Base-by-base conservation (phyloP, 64 coral and sea anemone species). In the Dendrophyllia cribrosa region DNA sequence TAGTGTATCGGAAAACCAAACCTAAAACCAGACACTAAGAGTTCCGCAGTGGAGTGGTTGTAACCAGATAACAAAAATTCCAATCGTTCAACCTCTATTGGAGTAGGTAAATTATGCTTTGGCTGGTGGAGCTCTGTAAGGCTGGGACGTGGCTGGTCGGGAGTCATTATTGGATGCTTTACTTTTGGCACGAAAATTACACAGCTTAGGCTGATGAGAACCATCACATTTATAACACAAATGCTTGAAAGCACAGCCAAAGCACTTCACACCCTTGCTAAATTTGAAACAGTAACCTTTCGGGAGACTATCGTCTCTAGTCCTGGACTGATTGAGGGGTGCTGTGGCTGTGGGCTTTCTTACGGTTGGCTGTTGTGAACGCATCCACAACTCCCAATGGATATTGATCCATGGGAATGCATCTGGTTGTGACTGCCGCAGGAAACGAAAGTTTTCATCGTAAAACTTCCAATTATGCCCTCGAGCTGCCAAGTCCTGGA, bases 301-400 rank as follows among this genome's bases (percentile, higher is more conserved):
- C 5, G 77, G 77, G 58, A 79, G 20, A 56, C 48, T 58, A 79
- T 24, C 58, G 49, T 79, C 24, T 21, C 44, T 58, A 10, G 15
- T 79, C 44, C 50, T 61, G 77, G 21, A 55, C 58, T 16, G 21
- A 73, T 12, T 73, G 9, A 8, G 70, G 70, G 4, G 21, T 45
- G n/a, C 23, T 34, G 59, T 52, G 16, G 83, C 22, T 66, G 16
- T 44, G 19, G 60, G 24, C 66, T 45, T 66, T 52, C 11, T 72
- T 24, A 26, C 23, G n/a, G 25, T 14, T 70, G 26, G 45, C 65
- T 51, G 48, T n/a, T 88, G 86, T 3, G 71, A 76, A n/a, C 68
- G 48, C 51, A 88, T 53, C 86, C 86, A 88, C 45, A 76, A 76
- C 67, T 88, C 86, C 23, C 52, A 66, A 63, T 88, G 86, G 17